phyloP scores from a whole-genome alignment of 2,113 vertebrate genomes.

The Oryzias curvinotus region DNA sequence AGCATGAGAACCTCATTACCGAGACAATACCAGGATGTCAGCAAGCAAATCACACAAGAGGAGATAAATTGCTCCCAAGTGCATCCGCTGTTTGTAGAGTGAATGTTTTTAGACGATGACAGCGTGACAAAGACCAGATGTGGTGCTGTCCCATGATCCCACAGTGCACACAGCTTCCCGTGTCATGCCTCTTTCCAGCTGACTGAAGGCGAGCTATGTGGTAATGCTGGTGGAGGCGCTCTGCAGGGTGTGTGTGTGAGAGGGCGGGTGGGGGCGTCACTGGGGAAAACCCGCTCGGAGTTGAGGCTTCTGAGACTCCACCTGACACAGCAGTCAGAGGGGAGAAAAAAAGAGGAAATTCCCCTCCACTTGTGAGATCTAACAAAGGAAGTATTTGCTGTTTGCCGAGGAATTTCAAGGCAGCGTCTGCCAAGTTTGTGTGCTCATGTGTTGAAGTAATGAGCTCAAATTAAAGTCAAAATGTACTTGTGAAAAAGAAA shows the following conservation, averaged over 20 bases:
- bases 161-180: not conserved
- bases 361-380: conserved; percentile 55
- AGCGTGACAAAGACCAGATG: conserved; percentile 30
- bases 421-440: conserved; percentile 6
- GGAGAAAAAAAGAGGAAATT: conserved; percentile 59
- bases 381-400: conserved; percentile 62
- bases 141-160: conserved; percentile 16
- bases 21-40: conserved; percentile 44
- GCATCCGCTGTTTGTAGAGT: conserved; percentile 5
- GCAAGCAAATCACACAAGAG: conserved; percentile 1
- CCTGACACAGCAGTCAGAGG: conserved; percentile 59
- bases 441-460: conserved; percentile 6
- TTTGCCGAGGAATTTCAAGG: conserved; percentile 42
- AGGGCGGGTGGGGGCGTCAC: conserved; percentile 7
- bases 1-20: conserved; percentile 15
- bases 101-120: conserved; percentile 33
- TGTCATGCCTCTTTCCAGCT: conserved; percentile 43
- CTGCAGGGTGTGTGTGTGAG: not conserved
- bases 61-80: conserved; percentile 12
- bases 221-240: conserved; percentile 19
- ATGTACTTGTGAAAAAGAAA: too few species aligned
- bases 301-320: conserved; percentile 65
- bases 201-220: conserved; percentile 43
- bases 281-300: conserved; percentile 67
- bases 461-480: too few species aligned